phyloP scores from a whole-genome alignment of 1,140 invertebrate species.

The Aphelinus certus region DNA sequence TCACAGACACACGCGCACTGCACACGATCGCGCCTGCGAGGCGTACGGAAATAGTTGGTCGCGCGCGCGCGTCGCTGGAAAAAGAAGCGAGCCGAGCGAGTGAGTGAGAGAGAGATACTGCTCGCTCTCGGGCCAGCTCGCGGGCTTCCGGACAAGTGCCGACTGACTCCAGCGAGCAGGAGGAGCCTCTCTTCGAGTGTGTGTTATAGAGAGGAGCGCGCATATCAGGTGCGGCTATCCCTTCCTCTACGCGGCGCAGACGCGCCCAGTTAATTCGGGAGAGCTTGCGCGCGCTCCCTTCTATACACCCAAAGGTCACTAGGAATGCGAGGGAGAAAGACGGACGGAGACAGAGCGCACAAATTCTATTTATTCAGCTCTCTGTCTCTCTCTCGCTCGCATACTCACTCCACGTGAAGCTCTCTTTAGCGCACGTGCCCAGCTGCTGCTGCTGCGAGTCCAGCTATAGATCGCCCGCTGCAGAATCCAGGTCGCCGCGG shows the following conservation, averaged over 20 bases:
- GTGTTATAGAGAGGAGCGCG: constrained; percentile 42
- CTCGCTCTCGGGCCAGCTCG: not conserved
- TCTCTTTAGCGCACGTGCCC: no score
- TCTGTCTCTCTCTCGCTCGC: not conserved
- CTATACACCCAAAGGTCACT: constrained; percentile 43
- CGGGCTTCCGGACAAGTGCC: not conserved
- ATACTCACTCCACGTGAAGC: no score
- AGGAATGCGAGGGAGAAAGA: constrained; percentile 49
- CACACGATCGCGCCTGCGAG: no score
- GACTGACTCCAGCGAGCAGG: not conserved
- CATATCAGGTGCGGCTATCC: constrained; percentile 47
- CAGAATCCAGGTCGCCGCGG: no score
- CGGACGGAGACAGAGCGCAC: constrained; percentile 12
- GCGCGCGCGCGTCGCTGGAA: no score
- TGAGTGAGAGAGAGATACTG: not conserved
- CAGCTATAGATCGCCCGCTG: no score
- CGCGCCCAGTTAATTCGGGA: constrained; percentile 55
- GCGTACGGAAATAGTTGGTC: no score
- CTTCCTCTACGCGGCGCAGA: constrained; percentile 37
- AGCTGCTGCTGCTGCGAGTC: no score
- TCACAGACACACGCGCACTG: no score
- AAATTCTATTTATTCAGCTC: constrained; percentile 6
- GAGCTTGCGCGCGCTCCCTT: constrained; percentile 34
- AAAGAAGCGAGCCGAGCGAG: no score
- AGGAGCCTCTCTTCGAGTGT: not conserved